These are phyloP conservation scores for Phengaris alcon DNA, from an alignment of 2,888 invertebrate species.

Conservation along the genomic window DNA sequence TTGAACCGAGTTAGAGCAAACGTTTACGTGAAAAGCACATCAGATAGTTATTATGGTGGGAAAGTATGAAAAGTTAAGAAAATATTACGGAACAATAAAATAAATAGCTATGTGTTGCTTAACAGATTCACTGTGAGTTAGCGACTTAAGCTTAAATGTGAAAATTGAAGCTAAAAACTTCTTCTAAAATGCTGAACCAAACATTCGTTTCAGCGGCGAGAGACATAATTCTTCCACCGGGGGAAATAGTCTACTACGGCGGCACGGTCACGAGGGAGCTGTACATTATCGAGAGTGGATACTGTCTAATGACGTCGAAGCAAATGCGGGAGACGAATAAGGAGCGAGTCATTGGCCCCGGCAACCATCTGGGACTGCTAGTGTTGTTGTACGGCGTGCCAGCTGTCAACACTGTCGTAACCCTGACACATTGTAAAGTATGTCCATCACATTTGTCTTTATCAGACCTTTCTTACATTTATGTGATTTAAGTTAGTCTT, in stretches of 20 bases:
- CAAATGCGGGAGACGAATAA: slow-evolving; percentile 53
- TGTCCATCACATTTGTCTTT: slow-evolving; percentile 33
- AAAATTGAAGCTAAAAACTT: too few species aligned
- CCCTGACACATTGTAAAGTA: slow-evolving; percentile 76
- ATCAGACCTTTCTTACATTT: background rate
- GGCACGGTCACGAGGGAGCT: slow-evolving; percentile 74
- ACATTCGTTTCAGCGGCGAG: slow-evolving; percentile 53
- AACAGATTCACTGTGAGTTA: too few species aligned
- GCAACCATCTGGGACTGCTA: slow-evolving; percentile 68
- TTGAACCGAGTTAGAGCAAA: background rate
- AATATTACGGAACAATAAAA: too few species aligned
- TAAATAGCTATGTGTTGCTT: too few species aligned
- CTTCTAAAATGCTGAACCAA: background rate
- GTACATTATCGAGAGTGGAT: slow-evolving; percentile 75
- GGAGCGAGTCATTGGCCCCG: slow-evolving; percentile 67
- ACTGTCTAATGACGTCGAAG: slow-evolving; percentile 65
- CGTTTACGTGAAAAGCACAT: too few species aligned
- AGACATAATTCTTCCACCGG: slow-evolving; percentile 72
- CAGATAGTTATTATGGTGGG: too few species aligned
- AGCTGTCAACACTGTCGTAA: slow-evolving; percentile 68
- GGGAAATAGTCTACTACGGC: slow-evolving; percentile 74
- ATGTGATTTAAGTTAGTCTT: background rate
- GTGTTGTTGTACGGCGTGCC: slow-evolving; percentile 73
- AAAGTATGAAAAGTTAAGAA: too few species aligned
- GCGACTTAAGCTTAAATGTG: too few species aligned